Evolutionary conservation across 2,113 vertebrate species (phyloP), one percentile per base, ranked within the genome.

Genomic region (Pogona vitticeps): DNA sequence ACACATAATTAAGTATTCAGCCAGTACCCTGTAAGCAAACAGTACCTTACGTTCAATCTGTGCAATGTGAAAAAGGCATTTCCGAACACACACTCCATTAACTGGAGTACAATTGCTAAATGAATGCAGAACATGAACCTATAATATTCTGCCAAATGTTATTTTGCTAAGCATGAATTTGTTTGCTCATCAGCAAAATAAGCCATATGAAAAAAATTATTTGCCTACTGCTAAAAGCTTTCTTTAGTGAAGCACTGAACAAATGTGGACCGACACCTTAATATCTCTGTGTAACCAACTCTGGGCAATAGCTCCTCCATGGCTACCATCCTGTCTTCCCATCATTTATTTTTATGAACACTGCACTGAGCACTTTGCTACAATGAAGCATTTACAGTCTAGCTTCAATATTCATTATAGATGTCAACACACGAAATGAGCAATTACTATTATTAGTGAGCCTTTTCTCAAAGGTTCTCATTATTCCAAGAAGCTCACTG

Each of bases 1-100:
- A 91, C 90, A 93, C 86, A 91, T 94, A 95, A 96, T 94, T 96
- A 96, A 82, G 87, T 91, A 95, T 90, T 95, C 86, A 93, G 83
- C 83, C 91, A 96, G 94, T 93, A 95, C 84, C 78, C 76, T 90
- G 80, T 90, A 91, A 95, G 90, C 89, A 96, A 94, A 93, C 88
- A 94, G 90, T 90, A 91, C 1, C 0, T n/a, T 93, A 93, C 89
- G 88, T 71, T 68, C 31, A 91, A 91, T 26, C 79, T 84, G 80
- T 90, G n/a, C 84, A 89, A 61, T n/a, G 58, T 42, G 63, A n/a
- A 67, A 89, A 94, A 91, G 21, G 72, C 83, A 38, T 42, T 86
- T n/a, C 20, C 59, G 92, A 86, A 77, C 75, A 87, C 87, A 89
- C 20, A 76, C 31, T 42, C 4, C 38, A 15, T 85, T 87, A 77